Evolutionary conservation across 2,113 vertebrate genomes (phyloP), one percentile per base, ranked within the genome.

Genomic region (Cottus gobio): DNA sequence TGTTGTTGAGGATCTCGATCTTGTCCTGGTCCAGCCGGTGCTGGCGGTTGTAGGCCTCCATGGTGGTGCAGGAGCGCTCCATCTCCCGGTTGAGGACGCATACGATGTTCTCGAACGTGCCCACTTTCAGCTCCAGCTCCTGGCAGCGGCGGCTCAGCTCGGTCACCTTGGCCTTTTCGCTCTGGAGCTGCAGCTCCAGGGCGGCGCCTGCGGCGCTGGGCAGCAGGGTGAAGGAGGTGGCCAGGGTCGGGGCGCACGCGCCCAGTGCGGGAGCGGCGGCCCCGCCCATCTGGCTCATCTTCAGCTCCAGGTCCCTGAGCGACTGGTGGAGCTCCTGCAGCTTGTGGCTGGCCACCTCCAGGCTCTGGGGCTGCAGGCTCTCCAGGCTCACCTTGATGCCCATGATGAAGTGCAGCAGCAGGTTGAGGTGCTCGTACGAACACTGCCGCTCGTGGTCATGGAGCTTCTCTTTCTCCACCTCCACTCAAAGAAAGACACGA

Each of bases 71-170:
- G 16, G 96, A 96, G 67, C 96, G 90, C 87, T 99, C 97, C 93
- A 99, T 96, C 89, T 99, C 98, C 3, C 97, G 95, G 90, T 99
- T 99, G 30, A 99, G 96, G 75, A 99, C 97, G 0, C 98, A 98
- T 7, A 99, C 96, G 0, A 99, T 99, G 94, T 99, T 99, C 94
- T 99, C 98, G 1, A 99, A 97, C 3, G 98, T 98, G 87, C 92
- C 89, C 0, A 96, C 95, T 87, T 98, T 99, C 77, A 95, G 94
- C 89, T 98, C 97, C 30, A 99, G 93, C 30, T 95, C 94, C 76
- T 96, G 95, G 36, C 96, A 97, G 28, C 95, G 93, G 12, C 92
- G 95, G 75, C 94, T 85, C 37, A 98, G 94, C 83, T 96, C 96
- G 0, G 89, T 72, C 3, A 95, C 92, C 75, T 91, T 95, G 72